A percentile compares a stretch with the other conserved stretches of the same genome.
Evolutionary conservation across 2,113 vertebrate species (phyloP).

Genomic region (Brachypodius melanocephalos): DNA sequence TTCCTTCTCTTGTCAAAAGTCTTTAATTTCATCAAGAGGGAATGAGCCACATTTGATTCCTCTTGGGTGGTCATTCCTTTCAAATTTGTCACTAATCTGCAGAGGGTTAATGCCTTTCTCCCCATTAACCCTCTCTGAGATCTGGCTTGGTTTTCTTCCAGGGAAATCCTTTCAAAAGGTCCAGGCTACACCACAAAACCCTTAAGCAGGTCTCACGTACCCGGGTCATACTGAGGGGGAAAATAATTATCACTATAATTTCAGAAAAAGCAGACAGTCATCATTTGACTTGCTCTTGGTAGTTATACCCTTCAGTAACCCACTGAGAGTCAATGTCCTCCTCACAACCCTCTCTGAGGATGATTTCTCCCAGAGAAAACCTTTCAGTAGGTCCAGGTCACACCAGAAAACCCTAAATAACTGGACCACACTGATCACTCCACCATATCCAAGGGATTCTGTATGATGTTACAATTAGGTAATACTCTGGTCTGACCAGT

Average conservation of each 20-base stretch:
- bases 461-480: background rate
- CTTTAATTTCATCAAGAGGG: background rate
- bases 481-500: background rate
- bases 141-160: background rate
- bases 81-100: background rate
- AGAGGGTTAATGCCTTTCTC: background rate
- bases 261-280: background rate
- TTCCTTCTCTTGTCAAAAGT: background rate
- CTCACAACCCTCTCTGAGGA: background rate
- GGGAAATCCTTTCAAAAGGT: background rate
- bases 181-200: background rate
- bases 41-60: background rate
- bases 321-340: background rate
- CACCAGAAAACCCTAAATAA: background rate
- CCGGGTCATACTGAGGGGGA: background rate
- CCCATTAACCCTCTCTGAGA: background rate
- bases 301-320: background rate
- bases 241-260: background rate
- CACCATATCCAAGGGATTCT: background rate
- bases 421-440: background rate
- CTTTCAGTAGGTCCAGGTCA: background rate
- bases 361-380: background rate
- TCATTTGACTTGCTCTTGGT: background rate
- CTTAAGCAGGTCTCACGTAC: background rate
- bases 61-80: background rate